Conservation (phyloP, 2,888 invertebrate genomes). For the Cordylochernes scorpioides region DNA sequence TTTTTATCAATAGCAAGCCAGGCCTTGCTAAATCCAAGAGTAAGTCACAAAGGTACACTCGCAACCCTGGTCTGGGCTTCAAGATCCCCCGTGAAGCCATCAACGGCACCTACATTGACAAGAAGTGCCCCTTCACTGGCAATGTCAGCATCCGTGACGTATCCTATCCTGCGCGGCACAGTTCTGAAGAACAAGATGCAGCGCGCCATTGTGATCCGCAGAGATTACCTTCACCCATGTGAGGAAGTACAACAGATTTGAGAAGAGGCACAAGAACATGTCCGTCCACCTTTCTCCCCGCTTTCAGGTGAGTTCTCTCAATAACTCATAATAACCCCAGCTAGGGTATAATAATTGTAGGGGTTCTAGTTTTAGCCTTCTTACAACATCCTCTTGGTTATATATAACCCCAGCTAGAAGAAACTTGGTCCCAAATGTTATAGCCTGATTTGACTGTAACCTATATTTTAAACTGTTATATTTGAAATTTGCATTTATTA, state of each 20-base stretch:
- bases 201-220: conserved; percentile 81
- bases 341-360: too few species aligned
- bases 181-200: conserved; percentile 98
- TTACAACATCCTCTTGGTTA: too few species aligned
- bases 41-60: conserved; percentile 46
- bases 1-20: conserved; percentile 64
- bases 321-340: too few species aligned
- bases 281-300: conserved; percentile 92
- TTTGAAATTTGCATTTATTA: too few species aligned
- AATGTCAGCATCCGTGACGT: conserved; percentile 90
- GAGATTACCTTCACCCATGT: conserved; percentile 96
- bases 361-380: too few species aligned
- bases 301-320: conserved; percentile 77
- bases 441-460: too few species aligned
- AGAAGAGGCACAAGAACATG: conserved; percentile 96
- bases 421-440: too few species aligned
- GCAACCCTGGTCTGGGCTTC: conserved; percentile 81
- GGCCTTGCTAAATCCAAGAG: conserved; percentile 29
- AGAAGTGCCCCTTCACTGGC: conserved; percentile 98
- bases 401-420: too few species aligned
- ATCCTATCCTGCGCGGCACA: conserved; percentile 81
- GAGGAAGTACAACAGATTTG: conserved; percentile 91
- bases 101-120: conserved; percentile 95
- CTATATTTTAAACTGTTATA: too few species aligned
- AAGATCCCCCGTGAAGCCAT: conserved; percentile 87